A percentile compares a stretch with the other conserved stretches of the same genome.
Evolutionary conservation across 2,888 invertebrate genomes (phyloP).

Genomic region (Polydrusus pterygomalis): DNA sequence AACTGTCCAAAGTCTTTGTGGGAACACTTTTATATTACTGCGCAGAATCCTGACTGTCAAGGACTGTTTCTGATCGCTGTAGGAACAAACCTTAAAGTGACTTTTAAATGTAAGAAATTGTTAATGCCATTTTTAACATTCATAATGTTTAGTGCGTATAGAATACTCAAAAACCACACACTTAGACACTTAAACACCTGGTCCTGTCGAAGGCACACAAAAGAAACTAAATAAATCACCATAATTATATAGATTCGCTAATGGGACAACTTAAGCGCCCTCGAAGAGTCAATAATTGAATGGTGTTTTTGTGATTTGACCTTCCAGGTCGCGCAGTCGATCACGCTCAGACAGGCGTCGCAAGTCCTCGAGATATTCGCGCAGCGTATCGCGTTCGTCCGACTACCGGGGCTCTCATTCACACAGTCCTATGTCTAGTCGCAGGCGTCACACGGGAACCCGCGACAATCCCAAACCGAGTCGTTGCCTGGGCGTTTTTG

Average conservation of each 20-base stretch:
- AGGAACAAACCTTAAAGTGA: too few species aligned
- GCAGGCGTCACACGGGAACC: conserved; percentile 85
- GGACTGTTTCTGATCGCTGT: too few species aligned
- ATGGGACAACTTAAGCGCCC: conserved; percentile 41
- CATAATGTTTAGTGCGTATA: background rate
- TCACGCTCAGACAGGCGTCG: conserved; percentile 76
- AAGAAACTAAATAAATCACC: conserved; percentile 9
- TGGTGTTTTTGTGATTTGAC: conserved; percentile 51
- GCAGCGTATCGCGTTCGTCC: conserved; percentile 77
- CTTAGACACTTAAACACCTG: conserved; percentile 4
- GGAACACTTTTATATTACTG: too few species aligned
- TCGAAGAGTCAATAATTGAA: conserved; percentile 43
- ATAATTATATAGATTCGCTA: conserved; percentile 33
- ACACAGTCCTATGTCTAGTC: conserved; percentile 88
- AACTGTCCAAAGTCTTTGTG: too few species aligned
- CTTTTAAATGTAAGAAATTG: too few species aligned
- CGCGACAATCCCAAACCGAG: conserved; percentile 91
- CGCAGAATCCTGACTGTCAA: too few species aligned
- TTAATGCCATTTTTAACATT: too few species aligned
- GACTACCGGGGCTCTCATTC: conserved; percentile 77
- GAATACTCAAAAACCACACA: conserved; percentile 22
- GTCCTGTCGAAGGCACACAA: background rate
- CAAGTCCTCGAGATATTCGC: conserved; percentile 77
- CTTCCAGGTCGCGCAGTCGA: conserved; percentile 76
- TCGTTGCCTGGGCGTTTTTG: conserved; percentile 95